Conservation (phyloP, 92 coral and sea anemone species). For the Bergia sp. region DNA sequence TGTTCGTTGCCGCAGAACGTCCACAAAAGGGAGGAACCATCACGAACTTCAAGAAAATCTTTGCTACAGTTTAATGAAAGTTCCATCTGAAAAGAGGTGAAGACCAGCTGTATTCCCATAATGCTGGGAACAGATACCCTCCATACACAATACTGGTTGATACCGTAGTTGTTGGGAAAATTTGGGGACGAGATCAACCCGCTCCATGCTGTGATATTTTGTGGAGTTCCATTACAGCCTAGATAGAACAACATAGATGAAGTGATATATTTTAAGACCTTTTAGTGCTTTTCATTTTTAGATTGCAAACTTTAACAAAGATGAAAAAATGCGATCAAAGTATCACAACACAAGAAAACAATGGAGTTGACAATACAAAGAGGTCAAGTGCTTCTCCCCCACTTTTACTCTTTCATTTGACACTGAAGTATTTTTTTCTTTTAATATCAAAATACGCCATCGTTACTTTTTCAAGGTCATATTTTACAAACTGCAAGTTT, state of each 20-base stretch:
- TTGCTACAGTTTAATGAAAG: background rate
- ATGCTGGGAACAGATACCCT: constrained; percentile 1
- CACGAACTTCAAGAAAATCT: background rate
- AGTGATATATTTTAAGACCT: background rate
- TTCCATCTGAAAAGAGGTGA: background rate
- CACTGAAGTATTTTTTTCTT: no score
- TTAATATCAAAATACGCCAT: no score
- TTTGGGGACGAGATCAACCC: constrained; percentile 10
- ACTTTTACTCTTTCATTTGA: no score
- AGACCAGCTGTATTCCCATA: constrained; percentile 28
- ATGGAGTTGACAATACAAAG: no score
- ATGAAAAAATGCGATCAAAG: no score
- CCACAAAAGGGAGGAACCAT: background rate
- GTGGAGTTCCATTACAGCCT: constrained; percentile 7
- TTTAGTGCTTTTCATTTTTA: background rate
- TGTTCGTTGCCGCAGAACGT: constrained; percentile 7
- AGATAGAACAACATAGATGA: background rate
- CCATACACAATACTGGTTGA: constrained; percentile 9
- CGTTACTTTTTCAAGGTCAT: no score
- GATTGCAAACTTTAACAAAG: no score
- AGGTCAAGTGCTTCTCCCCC: no score
- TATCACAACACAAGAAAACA: no score
- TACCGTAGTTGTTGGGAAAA: constrained; percentile 2
- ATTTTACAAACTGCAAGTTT: no score
- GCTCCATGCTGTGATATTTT: constrained; percentile 19